Base-by-base conservation (phyloP, 2,797 vertebrate genomes). In the Chelon auratus region DNA sequence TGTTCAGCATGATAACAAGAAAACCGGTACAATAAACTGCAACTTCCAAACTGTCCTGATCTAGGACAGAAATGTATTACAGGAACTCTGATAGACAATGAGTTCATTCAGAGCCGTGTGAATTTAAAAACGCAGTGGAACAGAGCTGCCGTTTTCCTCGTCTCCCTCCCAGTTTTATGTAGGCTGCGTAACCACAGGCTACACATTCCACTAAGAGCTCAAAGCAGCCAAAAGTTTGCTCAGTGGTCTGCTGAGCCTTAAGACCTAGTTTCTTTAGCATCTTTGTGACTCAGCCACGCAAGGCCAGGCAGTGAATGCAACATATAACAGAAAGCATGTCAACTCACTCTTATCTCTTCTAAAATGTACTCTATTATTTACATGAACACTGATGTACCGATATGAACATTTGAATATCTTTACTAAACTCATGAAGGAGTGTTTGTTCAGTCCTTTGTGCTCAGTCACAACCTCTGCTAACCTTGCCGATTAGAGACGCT, bases 91-190 rank as follows among this genome's bases (percentile, higher is more conserved):
- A 79, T 62, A 78, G 86, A 88, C 84, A 86, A 88, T 73, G 82
- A 77, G 30, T 61, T 86, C 66, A 83, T 88, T 91, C 85, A 88
- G 43, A 17, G 57, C 65, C 63, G 55, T 77, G 63, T 22, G 22
- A 78, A 57, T 69, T 45, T 9, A 18, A 14, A 64, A 78, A 68
- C 57, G 26, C 40, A 18, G 54, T 0, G 52, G 62, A 69, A 87
- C 82, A 88, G 77, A 86, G 82, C 62, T 70, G 63, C 82, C 60
- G 70, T 82, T 88, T 84, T 81, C 61, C 72, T 75, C 61, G 15
- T 64, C 81, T 54, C 66, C 77, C 75, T 80, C 78, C 67, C 82
- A 9, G 61, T 66, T 78, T 68, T 54, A 48, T 70, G 82, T 83
- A 72, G 82, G 87, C 80, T 57, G 83, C 36, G 5, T 18, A 68